Conservation (phyloP, 2,888 invertebrate genomes). For the Drosophila ezoana region DNA sequence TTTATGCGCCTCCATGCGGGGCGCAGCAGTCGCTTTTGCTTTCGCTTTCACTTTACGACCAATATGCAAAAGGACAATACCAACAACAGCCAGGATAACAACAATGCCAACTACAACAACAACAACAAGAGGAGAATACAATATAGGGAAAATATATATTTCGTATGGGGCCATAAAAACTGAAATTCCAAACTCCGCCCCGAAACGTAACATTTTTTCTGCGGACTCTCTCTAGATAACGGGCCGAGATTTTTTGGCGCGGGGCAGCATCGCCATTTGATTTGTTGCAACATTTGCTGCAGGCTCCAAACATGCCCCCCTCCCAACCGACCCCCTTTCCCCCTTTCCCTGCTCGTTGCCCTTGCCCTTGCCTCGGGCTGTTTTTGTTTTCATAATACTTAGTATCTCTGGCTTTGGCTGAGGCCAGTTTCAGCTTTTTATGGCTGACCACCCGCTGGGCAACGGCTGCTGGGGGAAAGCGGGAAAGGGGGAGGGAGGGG, state of each 20-base stretch:
- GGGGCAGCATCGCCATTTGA: constrained; percentile 56
- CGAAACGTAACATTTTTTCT: constrained; percentile 23
- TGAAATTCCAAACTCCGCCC: constrained; percentile 46
- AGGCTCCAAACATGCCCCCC: constrained; percentile 37
- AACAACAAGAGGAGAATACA: constrained; percentile 22
- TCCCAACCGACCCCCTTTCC: background rate
- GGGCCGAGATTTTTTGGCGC: constrained; percentile 57
- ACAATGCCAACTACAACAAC: constrained; percentile 15
- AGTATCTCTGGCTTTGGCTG: constrained; percentile 20
- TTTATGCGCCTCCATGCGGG: constrained; percentile 67
- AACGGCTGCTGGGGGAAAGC: background rate
- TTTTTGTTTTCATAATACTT: constrained; percentile 15
- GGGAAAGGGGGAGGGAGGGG: too few relatives aligned
- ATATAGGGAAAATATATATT: constrained; percentile 37
- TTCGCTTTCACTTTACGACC: constrained; percentile 72
- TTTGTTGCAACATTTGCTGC: constrained; percentile 74
- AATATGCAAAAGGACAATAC: constrained; percentile 72
- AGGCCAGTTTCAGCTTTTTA: constrained; percentile 34
- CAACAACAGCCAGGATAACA: constrained; percentile 25
- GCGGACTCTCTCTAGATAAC: constrained; percentile 52
- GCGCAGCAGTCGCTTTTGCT: constrained; percentile 54
- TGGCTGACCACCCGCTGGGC: constrained; percentile 50
- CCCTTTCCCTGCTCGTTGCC: too few relatives aligned
- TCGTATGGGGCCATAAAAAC: constrained; percentile 55
- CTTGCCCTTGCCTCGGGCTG: too few relatives aligned